These are phyloP conservation scores for Eidolon dupreanum DNA, from an alignment of 2,797 vertebrate genomes.

Conservation along the genomic window DNA sequence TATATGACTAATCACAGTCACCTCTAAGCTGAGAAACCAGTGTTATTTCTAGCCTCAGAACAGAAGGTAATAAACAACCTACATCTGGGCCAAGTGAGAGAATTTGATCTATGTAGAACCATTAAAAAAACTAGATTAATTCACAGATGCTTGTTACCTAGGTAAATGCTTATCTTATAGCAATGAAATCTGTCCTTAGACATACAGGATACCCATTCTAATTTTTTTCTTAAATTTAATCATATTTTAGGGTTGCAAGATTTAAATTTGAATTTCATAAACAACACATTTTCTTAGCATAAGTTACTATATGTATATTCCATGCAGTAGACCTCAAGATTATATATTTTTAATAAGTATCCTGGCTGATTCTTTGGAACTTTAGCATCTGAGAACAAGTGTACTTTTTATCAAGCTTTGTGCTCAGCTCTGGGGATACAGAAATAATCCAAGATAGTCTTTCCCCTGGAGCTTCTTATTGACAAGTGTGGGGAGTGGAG, in stretches of 20 bases:
- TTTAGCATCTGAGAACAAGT: background rate
- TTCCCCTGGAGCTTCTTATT: background rate
- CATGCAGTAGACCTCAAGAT: background rate
- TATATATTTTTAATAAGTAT: background rate
- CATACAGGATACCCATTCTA: background rate
- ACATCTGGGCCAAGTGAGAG: background rate
- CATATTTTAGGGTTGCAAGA: background rate
- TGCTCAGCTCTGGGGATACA: background rate
- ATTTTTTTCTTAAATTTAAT: background rate
- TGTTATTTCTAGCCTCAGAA: background rate
- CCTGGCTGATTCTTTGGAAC: background rate
- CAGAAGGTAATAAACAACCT: background rate
- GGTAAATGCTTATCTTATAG: background rate
- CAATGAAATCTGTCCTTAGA: background rate
- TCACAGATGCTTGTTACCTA: background rate
- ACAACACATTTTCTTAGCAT: background rate
- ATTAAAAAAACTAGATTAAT: conserved; percentile 21
- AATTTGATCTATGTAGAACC: background rate
- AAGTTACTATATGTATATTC: background rate
- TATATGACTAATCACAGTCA: background rate
- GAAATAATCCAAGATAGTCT: background rate
- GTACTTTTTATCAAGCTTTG: background rate
- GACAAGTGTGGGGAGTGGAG: background rate
- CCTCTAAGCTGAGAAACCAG: background rate
- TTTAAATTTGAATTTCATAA: conserved; percentile 46